Conservation (phyloP, 1,140 invertebrate genomes). For the Aleiodes sp. region DNA sequence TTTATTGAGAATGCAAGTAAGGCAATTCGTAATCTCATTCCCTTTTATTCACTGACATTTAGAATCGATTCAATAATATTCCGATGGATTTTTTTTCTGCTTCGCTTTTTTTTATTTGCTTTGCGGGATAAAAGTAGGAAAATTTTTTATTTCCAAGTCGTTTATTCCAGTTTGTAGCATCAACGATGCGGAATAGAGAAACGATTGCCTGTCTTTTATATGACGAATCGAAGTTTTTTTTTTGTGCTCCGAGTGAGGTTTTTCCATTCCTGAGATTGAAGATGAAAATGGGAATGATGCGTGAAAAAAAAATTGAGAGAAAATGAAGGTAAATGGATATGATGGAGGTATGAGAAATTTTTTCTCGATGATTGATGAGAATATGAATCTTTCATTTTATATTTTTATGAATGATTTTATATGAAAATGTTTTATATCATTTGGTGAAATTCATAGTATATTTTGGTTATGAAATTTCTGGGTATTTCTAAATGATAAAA, state of each 20-base stretch:
- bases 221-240: constrained; percentile 7
- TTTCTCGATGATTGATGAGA: constrained; percentile 7
- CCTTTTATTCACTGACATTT: not conserved
- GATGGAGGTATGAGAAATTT: not conserved
- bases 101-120: too few relatives aligned
- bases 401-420: too few relatives aligned
- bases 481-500: too few relatives aligned
- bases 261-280: constrained; percentile 3
- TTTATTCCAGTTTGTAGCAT: constrained; percentile 18
- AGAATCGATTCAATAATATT: not conserved
- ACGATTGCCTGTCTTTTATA: constrained; percentile 14
- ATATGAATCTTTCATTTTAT: too few relatives aligned
- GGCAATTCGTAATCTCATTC: not conserved
- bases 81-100: too few relatives aligned
- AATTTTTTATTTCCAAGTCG: not conserved
- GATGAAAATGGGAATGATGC: constrained; percentile 12
- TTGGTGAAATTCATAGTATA: too few relatives aligned
- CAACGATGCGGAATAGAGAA: not conserved
- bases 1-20: not conserved
- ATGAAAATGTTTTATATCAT: too few relatives aligned
- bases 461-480: too few relatives aligned
- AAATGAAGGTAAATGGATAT: not conserved
- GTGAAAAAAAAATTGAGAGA: not conserved
- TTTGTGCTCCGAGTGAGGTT: not conserved
- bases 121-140: not conserved